Percentiles rank a stretch among this genome's conserved stretches.
phyloP scores from a whole-genome alignment of 2,888 invertebrate genomes.

The Aquatica leii region DNA sequence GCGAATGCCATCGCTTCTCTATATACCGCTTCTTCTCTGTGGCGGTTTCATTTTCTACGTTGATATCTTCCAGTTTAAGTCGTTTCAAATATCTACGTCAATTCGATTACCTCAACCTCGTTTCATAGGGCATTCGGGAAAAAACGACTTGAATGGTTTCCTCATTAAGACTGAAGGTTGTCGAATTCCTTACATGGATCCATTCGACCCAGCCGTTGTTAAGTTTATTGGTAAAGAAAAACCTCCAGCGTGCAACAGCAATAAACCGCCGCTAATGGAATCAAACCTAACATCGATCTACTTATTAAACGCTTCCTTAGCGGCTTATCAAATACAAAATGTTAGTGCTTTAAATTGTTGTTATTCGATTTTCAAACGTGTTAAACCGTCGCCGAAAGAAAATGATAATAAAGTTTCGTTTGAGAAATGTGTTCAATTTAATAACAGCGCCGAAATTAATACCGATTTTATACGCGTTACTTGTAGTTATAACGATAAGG shows the following conservation, averaged over 20 bases:
- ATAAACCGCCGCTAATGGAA: slow-evolving; percentile 63
- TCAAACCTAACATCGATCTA: slow-evolving; percentile 69
- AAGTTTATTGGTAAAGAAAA: slow-evolving; percentile 64
- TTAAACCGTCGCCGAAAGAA: slow-evolving; percentile 61
- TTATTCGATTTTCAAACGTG: slow-evolving; percentile 68
- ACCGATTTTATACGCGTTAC: slow-evolving; percentile 75
- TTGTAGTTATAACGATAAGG: slow-evolving; percentile 64
- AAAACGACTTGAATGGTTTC: slow-evolving; percentile 41
- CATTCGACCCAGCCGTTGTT: slow-evolving; percentile 66
- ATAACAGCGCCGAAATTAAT: slow-evolving; percentile 58
- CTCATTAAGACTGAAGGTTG: slow-evolving; percentile 70
- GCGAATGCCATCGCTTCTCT: slow-evolving; percentile 48
- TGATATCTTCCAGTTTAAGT: slow-evolving; percentile 48
- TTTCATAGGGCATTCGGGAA: slow-evolving; percentile 12
- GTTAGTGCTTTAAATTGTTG: slow-evolving; percentile 66
- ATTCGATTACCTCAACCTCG: slow-evolving; percentile 7
- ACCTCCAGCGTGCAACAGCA: slow-evolving; percentile 64
- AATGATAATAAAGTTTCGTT: slow-evolving; percentile 64
- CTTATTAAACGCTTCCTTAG: slow-evolving; percentile 62
- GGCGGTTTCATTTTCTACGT: slow-evolving; percentile 48
- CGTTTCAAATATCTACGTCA: slow-evolving; percentile 30
- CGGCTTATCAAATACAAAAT: slow-evolving; percentile 63
- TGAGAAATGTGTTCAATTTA: slow-evolving; percentile 63
- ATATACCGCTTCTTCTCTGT: slow-evolving; percentile 48
- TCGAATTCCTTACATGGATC: slow-evolving; percentile 70